Base-by-base conservation (phyloP, 1,140 invertebrate genomes). In the Apis dorsata region DNA sequence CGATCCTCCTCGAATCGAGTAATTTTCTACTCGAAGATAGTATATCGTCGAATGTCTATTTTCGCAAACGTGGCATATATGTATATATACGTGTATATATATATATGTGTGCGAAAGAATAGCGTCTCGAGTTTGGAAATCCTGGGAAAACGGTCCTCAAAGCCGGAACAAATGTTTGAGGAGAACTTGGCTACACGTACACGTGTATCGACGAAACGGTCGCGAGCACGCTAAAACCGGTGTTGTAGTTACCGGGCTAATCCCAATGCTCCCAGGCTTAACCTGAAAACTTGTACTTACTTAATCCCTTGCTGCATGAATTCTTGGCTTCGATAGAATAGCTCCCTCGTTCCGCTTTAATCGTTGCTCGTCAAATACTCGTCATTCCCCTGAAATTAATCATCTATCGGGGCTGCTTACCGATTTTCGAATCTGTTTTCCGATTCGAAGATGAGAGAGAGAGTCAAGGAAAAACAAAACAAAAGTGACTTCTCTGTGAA, bases 231-330 rank as follows among this genome's bases (percentile, higher is more conserved):
- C 51, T 74, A 28, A 69, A 55, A 84, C 63, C 75, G n/a, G 49
- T 57, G 66, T 55, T 86, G 79, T 70, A 83, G 81, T 80, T 83
- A 68, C 71, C 65, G 34, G 55, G 66, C 74, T 86, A 89, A 86
- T 86, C 76, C 68, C 77, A 60, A 75, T 79, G n/a, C 81, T 81
- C 59, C 65, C 60, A 57, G 77, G 72, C 82, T 90, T 88, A 89
- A 83, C 82, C 85, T 78, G 85, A 90, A 90, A 90, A 87, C 85
- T 89, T 90, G 34, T 81, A 85, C 85, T 82, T 86, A 79, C 75
- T 83, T 85, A 84, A 85, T 89, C 86, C 77, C 78, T 78, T 62
- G 71, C 81, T 69, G 73, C 80, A 84, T 85, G 85, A 90, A 88
- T 88, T 85, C 83, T 85, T 85, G 80, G 77, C 85, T 84, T 81